Base-by-base conservation (phyloP, 2,888 invertebrate species). In the Drosophila atripex region DNA sequence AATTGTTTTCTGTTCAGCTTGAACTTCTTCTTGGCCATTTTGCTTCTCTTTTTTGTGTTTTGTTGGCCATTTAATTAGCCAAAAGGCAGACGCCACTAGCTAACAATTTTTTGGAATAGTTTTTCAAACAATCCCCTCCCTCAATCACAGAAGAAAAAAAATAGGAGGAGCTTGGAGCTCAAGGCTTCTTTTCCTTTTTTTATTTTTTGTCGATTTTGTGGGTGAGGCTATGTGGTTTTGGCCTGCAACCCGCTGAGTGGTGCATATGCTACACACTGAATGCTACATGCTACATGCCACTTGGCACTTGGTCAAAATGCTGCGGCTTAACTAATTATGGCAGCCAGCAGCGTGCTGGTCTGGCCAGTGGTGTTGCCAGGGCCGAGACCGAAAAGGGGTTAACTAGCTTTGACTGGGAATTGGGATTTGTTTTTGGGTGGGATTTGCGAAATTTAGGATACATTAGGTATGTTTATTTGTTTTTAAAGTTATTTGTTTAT, bases 1-100 rank as follows among this genome's bases (percentile, higher is more conserved):
- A 86, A 82, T 86, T 86, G 80, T 83, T 86, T 82, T 84, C 73
- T 80, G 78, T 77, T 70, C 77, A 38, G 61, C 54, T 47, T 52
- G 18, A 65, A 46, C 69, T 50, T 74, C 53, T 52, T 61, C 16
- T 23, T 11, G 30, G 9, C 11, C 16, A 6, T 58, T 55, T 45
- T 23, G 47, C 14, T 46, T 14, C 8, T 47, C 3, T 45, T n/a
- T 38, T 47, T 35, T 46, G 9, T 14, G 46, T 18, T 30, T 28
- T 14, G 38, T 14, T 30, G 18, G 69, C 65, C 71, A 71, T 86
- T 83, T 78, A 83, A 86, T 86, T 83, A 83, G 76, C 80, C 75
- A 75, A 76, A 73, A 72, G 66, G 60, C 73, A 73, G 50, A 63
- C 58, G 77, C 75, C 57, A 77, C 80, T 77, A 71, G 75, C 78